These are phyloP conservation scores for Phaethon lepturus DNA, from an alignment of 2,113 vertebrate species.

Conservation along the genomic window DNA sequence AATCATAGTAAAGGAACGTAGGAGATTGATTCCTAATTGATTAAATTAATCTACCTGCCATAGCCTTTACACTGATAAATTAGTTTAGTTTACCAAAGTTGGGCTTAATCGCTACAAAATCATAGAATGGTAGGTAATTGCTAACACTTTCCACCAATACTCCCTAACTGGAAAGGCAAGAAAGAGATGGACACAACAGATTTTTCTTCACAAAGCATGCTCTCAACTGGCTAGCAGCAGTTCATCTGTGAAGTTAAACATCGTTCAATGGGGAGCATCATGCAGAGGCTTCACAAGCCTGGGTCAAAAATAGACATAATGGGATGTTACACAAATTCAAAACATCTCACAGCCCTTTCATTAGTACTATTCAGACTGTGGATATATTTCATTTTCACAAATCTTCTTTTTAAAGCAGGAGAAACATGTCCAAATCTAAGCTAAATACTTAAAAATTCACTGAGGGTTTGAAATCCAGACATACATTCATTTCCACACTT, in stretches of 20 bases:
- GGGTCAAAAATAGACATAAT: background rate
- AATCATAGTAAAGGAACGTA: background rate
- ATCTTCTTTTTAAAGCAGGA: background rate
- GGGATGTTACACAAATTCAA: background rate
- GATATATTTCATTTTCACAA: background rate
- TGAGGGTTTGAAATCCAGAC: slow-evolving; percentile 8
- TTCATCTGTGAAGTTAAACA: background rate
- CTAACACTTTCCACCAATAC: background rate
- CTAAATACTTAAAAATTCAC: slow-evolving; percentile 23
- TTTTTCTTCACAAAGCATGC: background rate
- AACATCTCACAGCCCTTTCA: background rate
- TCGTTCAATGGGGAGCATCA: background rate
- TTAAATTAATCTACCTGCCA: background rate
- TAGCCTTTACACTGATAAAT: background rate
- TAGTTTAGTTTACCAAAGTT: background rate
- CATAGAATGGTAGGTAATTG: background rate
- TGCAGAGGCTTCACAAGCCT: background rate
- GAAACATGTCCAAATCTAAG: background rate
- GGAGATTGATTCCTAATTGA: background rate
- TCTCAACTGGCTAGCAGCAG: background rate
- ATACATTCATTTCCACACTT: slow-evolving; percentile 1
- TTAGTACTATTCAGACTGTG: background rate
- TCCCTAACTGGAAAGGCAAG: background rate
- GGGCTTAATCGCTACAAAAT: background rate
- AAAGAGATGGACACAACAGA: background rate